A percentile compares a stretch with the other conserved stretches of the same genome.
Evolutionary conservation across 2,797 vertebrate species (phyloP).

Genomic region (Sparus aurata): DNA sequence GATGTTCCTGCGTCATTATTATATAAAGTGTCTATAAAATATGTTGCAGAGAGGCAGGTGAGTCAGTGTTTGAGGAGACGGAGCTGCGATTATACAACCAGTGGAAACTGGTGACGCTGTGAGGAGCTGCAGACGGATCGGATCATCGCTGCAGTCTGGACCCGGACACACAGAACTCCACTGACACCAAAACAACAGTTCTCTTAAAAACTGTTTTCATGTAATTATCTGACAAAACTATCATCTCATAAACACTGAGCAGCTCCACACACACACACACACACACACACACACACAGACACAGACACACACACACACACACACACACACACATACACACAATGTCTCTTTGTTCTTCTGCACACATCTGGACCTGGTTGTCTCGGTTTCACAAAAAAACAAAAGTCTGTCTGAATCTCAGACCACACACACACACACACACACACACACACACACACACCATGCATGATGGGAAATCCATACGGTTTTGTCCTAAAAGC

Average conservation of each 20-base stretch:
- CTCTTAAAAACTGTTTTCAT: background rate
- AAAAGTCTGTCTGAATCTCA: slow-evolving; percentile 43
- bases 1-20: too few species aligned
- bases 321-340: slow-evolving; percentile 10
- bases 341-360: slow-evolving; percentile 39
- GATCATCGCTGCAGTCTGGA: background rate
- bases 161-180: background rate
- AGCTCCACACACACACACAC: too few species aligned
- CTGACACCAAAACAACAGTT: too few species aligned
- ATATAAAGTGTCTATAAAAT: too few species aligned
- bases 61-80: too few species aligned
- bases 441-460: slow-evolving; percentile 1
- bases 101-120: background rate
- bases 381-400: slow-evolving; percentile 44
- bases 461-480: slow-evolving; percentile 55
- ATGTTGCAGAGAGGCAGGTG: too few species aligned
- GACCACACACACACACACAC: slow-evolving; percentile 25
- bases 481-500: background rate
- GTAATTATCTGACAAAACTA: background rate
- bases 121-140: background rate
- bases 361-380: slow-evolving; percentile 79
- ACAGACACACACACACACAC: slow-evolving; percentile 13
- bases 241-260: background rate
- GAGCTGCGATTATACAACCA: background rate
- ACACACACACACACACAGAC: background rate